Evolutionary conservation across 2,113 vertebrate genomes (phyloP), one percentile per base, ranked within the genome.

Genomic region (Chamaetylas fuelleborni): DNA sequence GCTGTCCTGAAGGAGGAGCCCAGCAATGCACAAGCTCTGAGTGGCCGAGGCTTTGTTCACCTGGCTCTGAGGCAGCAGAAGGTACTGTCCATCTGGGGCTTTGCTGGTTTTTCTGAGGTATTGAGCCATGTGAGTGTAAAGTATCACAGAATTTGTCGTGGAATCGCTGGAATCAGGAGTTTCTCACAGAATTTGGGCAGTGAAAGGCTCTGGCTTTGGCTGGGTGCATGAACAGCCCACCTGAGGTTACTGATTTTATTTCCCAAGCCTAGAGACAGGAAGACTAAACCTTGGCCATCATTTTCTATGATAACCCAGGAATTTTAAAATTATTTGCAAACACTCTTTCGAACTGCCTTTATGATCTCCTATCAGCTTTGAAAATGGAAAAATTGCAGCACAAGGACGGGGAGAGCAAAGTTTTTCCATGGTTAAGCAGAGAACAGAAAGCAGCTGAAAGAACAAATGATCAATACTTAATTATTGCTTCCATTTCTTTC

Each of bases 51-150:
- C 4, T 98, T 99, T 51, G 97, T 98, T 20, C 96, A 98, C 93
- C 97, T 99, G 13, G 97, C 98, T 82, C 98, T 99, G 88, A 98
- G 97, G 96, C 98, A 98, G 95, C 98, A 98, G 91, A 98, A 99
- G 99, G 99, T 99, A 98, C 42, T 3, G 5, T 25, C 62, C 14
- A 13, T 34, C 3, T 17, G 19, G 48, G 42, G 40, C 13, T 54
- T 56, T 65, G 20, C 45, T 89, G 64, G 3, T 60, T 81, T 71
- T 87, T 25, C 69, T 80, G 45, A 26, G 5, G 18, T 34, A 9
- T 66, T 71, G 47, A 85, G 42, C 54, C 53, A 14, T 16, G 6
- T 4, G 24, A 80, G 5, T 22, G 25, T 28, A 10, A 67, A 24
- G 13, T 19, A 34, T 22, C 38, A 19, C 20, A 81, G 48, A 14